Evolutionary conservation across 2,888 invertebrate species (phyloP).

Genomic region (Ophion slaviceki): DNA sequence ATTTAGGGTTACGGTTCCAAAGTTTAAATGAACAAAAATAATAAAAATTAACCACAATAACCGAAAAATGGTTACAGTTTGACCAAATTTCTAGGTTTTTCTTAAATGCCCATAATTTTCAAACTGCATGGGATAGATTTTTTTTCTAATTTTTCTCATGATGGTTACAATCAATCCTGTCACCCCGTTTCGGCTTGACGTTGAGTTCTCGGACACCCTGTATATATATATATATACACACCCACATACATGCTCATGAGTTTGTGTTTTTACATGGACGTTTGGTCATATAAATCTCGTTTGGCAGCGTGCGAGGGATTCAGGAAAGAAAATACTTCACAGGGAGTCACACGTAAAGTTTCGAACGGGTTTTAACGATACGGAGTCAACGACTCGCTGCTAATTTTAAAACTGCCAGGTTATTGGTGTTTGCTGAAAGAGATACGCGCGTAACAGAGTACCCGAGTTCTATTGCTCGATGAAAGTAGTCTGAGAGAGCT

Average conservation of each 20-base stretch:
- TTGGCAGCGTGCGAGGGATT: conserved; percentile 30
- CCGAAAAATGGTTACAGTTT: too few relatives aligned
- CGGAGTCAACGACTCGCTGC: conserved; percentile 46
- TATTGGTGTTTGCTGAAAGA: not conserved
- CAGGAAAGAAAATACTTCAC: conserved; percentile 45
- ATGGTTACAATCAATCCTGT: too few relatives aligned
- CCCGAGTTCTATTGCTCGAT: conserved; percentile 27
- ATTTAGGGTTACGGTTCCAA: too few relatives aligned
- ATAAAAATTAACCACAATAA: too few relatives aligned
- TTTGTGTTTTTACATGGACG: not conserved
- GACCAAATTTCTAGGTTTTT: too few relatives aligned
- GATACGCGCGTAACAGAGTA: conserved; percentile 30
- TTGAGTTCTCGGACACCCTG: too few relatives aligned
- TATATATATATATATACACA: not conserved
- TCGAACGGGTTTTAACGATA: conserved; percentile 40
- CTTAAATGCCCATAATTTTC: too few relatives aligned
- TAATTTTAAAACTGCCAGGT: conserved; percentile 39
- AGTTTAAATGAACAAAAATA: too few relatives aligned
- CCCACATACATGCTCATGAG: not conserved
- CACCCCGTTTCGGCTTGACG: too few relatives aligned
- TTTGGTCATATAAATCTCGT: conserved; percentile 26
- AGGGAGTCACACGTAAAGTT: conserved; percentile 2
- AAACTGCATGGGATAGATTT: too few relatives aligned
- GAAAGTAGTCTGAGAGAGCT: conserved; percentile 61
- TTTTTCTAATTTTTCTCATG: too few relatives aligned